Evolutionary conservation across 2,113 vertebrate genomes (phyloP), one percentile per base, ranked within the genome.

Genomic region (Cercopithecus mona): DNA sequence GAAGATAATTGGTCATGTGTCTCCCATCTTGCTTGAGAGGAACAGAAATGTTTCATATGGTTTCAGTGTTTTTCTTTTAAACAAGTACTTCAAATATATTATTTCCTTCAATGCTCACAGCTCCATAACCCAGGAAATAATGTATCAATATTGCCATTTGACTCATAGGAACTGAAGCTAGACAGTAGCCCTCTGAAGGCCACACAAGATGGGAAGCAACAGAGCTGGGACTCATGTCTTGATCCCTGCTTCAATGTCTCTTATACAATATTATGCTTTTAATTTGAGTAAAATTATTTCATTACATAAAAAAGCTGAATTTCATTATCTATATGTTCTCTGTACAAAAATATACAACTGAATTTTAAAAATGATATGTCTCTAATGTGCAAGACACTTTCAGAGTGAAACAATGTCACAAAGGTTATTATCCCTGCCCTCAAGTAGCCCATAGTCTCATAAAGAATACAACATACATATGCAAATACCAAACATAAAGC

Each of bases 221-320:
- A 40, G 50, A 83, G 45, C 50, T 30, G 13, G 32, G 78, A 88
- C 20, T 48, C 45, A 23, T 10, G 50, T 23, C 59, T 80, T 48
- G 59, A 83, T 83, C 66, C 55, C 30, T 30, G 66, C 20, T 52
- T 72, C 38, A 64, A 30, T 13, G 4, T 78, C 43, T 52, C 17
- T 85, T 57, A 55, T 40, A 94, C 75, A 61, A 80, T 45, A 57
- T 2, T 48, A 32, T 23, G 35, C n/a, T 70, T 94, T 93, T 64
- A 40, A 27, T 87, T 57, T 83, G 70, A 95, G 55, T 40, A 66
- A 88, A 81, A 80, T 66, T 40, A 80, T 88, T 78, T 95, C 88
- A 64, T 8, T 84, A 48, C 52, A 96, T 20, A 78, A 30, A 81
- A 88, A 73, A 93, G 40, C n/a, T 82, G 40, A 61, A 75, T 93